Conservation (phyloP, 2,113 vertebrate genomes). For the Eurystomus gularis region DNA sequence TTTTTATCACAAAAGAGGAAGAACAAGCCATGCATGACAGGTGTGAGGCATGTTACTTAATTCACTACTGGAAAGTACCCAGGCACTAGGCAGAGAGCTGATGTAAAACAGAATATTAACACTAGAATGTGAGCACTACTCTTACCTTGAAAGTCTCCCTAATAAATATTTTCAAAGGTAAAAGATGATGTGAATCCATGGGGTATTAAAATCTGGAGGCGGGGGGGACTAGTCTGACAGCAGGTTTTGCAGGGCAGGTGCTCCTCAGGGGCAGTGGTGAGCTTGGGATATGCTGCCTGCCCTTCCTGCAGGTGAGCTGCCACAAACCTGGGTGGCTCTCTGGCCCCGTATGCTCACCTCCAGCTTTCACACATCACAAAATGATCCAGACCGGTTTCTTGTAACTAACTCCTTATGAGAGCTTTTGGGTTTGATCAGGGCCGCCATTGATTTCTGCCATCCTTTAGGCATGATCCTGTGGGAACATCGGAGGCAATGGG, state of each 20-base stretch:
- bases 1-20: not conserved
- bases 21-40: not conserved
- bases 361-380: not conserved
- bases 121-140: not conserved
- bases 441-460: not conserved
- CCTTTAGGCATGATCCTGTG: not conserved
- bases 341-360: not conserved
- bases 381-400: not conserved
- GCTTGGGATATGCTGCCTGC: not conserved
- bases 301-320: too few relatives aligned
- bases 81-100: not conserved
- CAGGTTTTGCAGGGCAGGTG: not conserved
- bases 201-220: not conserved
- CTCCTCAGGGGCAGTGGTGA: fast-evolving
- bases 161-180: not conserved
- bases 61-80: not conserved
- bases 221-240: not conserved
- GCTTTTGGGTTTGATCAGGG: not conserved
- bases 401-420: not conserved
- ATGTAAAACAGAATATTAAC: not conserved
- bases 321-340: fast-evolving
- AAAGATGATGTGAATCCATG: not conserved
- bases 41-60: not conserved
- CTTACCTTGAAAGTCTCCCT: not conserved
- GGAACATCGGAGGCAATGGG: not conserved